Evolutionary conservation across 2,113 vertebrate genomes (phyloP).

Genomic region (Glaucomys volans): DNA sequence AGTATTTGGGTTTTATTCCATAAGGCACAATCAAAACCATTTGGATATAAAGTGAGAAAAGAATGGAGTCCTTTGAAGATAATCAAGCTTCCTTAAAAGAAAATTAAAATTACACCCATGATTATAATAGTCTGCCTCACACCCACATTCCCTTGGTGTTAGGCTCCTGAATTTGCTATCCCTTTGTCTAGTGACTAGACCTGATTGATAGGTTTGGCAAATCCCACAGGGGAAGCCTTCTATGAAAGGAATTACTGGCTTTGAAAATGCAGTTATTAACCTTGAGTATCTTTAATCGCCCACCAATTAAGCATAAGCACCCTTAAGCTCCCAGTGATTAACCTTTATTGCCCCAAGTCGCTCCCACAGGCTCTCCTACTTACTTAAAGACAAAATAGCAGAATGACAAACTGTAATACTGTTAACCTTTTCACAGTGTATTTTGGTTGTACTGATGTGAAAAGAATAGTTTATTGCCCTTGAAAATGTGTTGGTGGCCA

Average conservation of each 20-base stretch:
- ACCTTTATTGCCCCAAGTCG: slow-evolving; percentile 78
- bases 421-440: slow-evolving; percentile 53
- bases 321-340: slow-evolving; percentile 77
- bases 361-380: slow-evolving; percentile 62
- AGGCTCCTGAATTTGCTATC: slow-evolving; percentile 15
- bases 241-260: slow-evolving; percentile 70
- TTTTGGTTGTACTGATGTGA: slow-evolving; percentile 1
- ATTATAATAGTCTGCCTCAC: not conserved
- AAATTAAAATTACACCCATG: not conserved
- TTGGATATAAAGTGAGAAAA: not conserved
- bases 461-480: slow-evolving; percentile 27
- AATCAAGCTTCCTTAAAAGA: not conserved
- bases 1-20: not conserved
- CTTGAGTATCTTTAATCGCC: slow-evolving; percentile 68
- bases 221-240: slow-evolving; percentile 27
- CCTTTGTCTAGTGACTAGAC: slow-evolving; percentile 50
- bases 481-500: slow-evolving; percentile 41
- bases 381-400: slow-evolving; percentile 66
- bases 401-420: slow-evolving; percentile 63
- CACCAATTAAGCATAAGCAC: slow-evolving; percentile 79
- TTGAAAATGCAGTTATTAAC: slow-evolving; percentile 76
- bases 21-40: not conserved
- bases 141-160: not conserved
- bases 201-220: slow-evolving; percentile 63
- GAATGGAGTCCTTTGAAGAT: slow-evolving; percentile 5